phyloP scores from a whole-genome alignment of 2,888 invertebrate species.

The Ophion costatus region DNA sequence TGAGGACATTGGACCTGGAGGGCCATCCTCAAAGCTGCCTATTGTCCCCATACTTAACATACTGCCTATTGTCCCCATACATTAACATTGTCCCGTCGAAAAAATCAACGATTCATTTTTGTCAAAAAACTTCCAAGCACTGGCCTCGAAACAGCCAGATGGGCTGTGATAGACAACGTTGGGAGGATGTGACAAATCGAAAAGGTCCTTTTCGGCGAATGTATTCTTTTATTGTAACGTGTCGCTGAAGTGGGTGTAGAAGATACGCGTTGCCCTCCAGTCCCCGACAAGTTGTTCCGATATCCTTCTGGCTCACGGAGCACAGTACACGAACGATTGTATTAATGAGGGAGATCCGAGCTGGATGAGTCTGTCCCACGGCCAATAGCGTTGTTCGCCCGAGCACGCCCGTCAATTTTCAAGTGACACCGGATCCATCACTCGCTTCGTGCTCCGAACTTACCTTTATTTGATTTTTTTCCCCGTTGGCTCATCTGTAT shows the following conservation, averaged over 20 bases:
- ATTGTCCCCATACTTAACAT: too few relatives aligned
- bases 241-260: conserved; percentile 78
- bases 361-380: conserved; percentile 18
- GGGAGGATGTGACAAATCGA: too few relatives aligned
- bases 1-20: too few relatives aligned
- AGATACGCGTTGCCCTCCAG: conserved; percentile 62
- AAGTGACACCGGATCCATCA: conserved; percentile 51
- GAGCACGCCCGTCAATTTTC: conserved; percentile 37
- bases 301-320: conserved; percentile 68
- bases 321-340: conserved; percentile 68
- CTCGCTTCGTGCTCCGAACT: background rate
- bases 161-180: background rate
- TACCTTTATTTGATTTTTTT: conserved; percentile 6
- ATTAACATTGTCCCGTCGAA: too few relatives aligned
- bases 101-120: too few relatives aligned
- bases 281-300: conserved; percentile 47
- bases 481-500: background rate
- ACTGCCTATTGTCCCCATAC: too few relatives aligned
- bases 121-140: too few relatives aligned
- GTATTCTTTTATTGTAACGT: conserved; percentile 68
- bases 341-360: conserved; percentile 66
- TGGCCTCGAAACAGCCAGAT: background rate
- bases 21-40: too few relatives aligned
- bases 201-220: background rate
- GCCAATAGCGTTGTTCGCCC: conserved; percentile 64